Evolutionary conservation across 2,797 vertebrate genomes (phyloP).

Genomic region (Rousettus madagascariensis): DNA sequence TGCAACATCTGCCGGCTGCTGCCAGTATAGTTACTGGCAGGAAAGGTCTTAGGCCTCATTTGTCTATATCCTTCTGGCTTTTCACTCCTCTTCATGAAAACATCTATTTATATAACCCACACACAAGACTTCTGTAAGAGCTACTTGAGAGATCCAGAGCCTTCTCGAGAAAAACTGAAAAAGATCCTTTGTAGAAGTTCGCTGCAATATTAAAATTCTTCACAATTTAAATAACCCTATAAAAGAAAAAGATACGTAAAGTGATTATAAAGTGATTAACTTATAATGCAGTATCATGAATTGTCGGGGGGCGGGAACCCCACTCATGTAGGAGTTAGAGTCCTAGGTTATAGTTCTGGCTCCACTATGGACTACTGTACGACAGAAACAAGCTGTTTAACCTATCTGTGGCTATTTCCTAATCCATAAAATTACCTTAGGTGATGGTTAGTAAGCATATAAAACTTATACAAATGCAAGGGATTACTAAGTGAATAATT

Average conservation of each 20-base stretch:
- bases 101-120: conserved; percentile 88
- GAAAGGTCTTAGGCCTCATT: conserved; percentile 99
- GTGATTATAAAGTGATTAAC: conserved; percentile 20
- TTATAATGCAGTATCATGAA: conserved; percentile 17
- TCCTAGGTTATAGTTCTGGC: not conserved
- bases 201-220: conserved; percentile 41
- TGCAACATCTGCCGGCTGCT: conserved; percentile 98
- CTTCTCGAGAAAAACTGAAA: conserved; percentile 53
- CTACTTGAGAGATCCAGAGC: conserved; percentile 63
- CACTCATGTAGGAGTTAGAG: not conserved
- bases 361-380: not conserved
- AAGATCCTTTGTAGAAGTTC: conserved; percentile 51
- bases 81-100: conserved; percentile 99
- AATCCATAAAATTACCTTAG: conserved; percentile 27
- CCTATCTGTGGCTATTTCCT: not conserved
- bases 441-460: not conserved
- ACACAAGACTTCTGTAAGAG: conserved; percentile 79
- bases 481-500: not conserved
- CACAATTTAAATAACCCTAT: conserved; percentile 71
- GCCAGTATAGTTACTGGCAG: conserved; percentile 94
- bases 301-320: not conserved
- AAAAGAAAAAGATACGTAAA: conserved; percentile 60
- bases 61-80: conserved; percentile 98
- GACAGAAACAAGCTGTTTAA: not conserved
- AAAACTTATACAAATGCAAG: not conserved